Evolutionary conservation across 2,797 vertebrate genomes (phyloP), one percentile per base, ranked within the genome.

Genomic region (Phataginus tricuspis): DNA sequence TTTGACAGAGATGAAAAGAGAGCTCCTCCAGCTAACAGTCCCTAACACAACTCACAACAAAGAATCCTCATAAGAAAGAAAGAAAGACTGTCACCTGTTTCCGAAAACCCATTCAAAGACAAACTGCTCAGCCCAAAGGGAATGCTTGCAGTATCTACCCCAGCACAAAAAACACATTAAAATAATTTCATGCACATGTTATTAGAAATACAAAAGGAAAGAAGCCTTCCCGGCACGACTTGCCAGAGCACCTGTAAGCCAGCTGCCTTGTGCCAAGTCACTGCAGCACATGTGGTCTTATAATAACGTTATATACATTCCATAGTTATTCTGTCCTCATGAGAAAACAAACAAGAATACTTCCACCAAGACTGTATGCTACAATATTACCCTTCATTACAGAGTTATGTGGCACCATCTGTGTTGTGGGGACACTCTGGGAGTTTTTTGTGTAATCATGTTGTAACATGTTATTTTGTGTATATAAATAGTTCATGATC

Each of bases 241-340:
- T 86, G 93, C 94, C 96, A 95, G 96, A 97, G 89, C 97, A 97
- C 97, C 96, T 98, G 97, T 97, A 97, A 94, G 80, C 95, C 91
- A 96, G 96, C 83, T 88, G 86, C 86, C 57, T n/a, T 29, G 64
- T 92, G 94, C 96, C 97, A 97, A 95, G 93, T 96, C 77, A 45
- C 39, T 82, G 74, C 12, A 82, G 92, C 83, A 85, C 92, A 97
- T 72, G 84, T 95, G 96, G 86, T 69, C 88, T 92, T 61, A 39
- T 0, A 71, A 84, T 23, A 80, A 92, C 2, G 3, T 34, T 89
- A 74, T 71, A 66, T 19, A 51, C 42, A 82, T 92, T 96, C 83
- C 71, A 53, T 68, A 82, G 27, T 64, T 85, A 68, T 42, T 90
- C 83, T 7, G 3, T 74, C 63, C 96, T 95, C 72, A 0, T n/a